Percentiles rank a stretch among this genome's conserved stretches.
Conservation (phyloP, 2,797 vertebrate species). For the Muscicapa striata region DNA sequence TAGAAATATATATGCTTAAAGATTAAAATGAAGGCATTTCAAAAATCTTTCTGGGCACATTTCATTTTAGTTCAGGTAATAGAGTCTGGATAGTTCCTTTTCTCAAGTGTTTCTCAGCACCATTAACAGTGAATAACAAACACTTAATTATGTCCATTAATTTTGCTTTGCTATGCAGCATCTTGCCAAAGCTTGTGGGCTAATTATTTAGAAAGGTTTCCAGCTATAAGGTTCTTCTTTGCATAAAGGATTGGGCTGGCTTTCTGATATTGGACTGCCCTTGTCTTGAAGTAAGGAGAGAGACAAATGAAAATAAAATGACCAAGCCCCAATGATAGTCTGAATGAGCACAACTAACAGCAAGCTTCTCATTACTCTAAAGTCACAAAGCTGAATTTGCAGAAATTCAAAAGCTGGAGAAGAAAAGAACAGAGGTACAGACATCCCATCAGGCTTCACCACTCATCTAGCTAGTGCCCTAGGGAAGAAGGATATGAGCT, state of each 20-base stretch:
- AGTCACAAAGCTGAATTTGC: neutral
- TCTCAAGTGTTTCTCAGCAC: neutral
- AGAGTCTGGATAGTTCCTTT: neutral
- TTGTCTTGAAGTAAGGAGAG: neutral
- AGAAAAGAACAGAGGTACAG: neutral
- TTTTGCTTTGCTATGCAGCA: neutral
- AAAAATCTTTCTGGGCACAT: neutral
- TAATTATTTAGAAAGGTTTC: neutral
- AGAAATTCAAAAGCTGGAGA: neutral
- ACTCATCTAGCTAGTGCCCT: neutral
- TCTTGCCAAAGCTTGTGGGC: neutral
- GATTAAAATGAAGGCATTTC: neutral
- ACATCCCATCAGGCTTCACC: neutral
- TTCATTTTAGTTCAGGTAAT: neutral
- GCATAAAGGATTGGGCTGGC: neutral
- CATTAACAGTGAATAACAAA: neutral
- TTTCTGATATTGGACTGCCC: neutral
- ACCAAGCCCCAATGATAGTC: neutral
- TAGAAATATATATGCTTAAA: neutral
- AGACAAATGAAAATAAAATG: neutral
- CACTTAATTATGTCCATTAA: neutral
- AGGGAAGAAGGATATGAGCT: neutral
- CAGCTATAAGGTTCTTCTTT: neutral
- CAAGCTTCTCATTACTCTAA: neutral
- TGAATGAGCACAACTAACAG: neutral